Evolutionary conservation across 2,888 invertebrate species (phyloP).

Genomic region (Tipula confusa): DNA sequence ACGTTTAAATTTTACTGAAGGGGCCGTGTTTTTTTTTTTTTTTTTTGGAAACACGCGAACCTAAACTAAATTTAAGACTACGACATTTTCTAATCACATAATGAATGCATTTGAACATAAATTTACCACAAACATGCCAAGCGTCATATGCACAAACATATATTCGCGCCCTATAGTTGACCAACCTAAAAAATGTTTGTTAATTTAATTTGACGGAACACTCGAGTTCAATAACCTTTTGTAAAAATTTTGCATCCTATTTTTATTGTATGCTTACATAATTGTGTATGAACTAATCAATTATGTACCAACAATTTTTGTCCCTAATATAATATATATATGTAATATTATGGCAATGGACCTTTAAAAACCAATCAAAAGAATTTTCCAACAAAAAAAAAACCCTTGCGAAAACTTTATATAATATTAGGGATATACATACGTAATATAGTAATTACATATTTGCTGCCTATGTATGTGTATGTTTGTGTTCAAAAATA

Average conservation of each 20-base stretch:
- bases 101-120: no score
- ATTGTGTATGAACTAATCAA: background rate
- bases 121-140: no score
- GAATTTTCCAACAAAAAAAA: background rate
- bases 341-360: background rate
- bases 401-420: background rate
- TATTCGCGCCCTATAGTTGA: background rate
- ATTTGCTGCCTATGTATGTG: background rate
- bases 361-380: background rate
- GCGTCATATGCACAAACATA: no score
- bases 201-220: background rate
- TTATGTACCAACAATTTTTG: background rate
- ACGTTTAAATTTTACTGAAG: no score
- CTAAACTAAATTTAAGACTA: no score
- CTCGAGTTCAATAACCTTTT: background rate
- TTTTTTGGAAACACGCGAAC: no score
- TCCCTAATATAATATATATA: background rate
- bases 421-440: background rate
- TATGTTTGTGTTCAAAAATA: background rate
- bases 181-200: background rate
- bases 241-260: background rate
- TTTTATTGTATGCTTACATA: background rate
- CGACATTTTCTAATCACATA: no score
- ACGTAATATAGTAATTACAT: background rate
- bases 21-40: no score